Evolutionary conservation across 2,888 invertebrate species (phyloP), one percentile per base, ranked within the genome.

Genomic region (Zelleria hepariella): DNA sequence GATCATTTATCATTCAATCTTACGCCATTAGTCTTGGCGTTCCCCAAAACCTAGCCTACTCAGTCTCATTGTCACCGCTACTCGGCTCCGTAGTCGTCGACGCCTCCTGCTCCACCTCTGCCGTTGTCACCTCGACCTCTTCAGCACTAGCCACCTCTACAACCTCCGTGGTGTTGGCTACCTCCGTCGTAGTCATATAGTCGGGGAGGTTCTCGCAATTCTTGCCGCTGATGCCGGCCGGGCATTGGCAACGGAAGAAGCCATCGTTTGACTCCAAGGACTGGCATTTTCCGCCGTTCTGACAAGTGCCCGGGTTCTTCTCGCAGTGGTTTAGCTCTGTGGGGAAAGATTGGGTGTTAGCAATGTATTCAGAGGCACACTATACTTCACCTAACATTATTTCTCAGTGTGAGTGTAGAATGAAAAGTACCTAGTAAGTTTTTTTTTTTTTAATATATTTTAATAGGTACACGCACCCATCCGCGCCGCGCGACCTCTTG

Each of bases 271-370:
- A 92, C 42, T 93, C 93, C 62, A 95, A 72, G 55, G 96, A 95
- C 59, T 94, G 90, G 76, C 97, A 97, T 69, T 93, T 94, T 0
- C 94, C 95, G 3, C 92, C 94, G 75, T 97, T 96, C 75, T 92
- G 91, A 72, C 97, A 97, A 0, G 92, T 91, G 58, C 87, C 90
- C 0, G 91, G 90, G 73, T 96, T 92, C 62, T 93, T 93, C 60
- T 94, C 94, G 85, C 97, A 97, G 83, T 93, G 95, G 69, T 94
- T 95, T 59, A 96, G 83, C 73, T 94, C 96, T 95, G 83, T 52
- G 20, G n/a, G n/a, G 20, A 32, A 20, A 42, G 20, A 23, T 51
- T 18, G 3, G 5, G 18, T 51, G 3, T 51, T 8, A 4, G 21
- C 1, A 1, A 49, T 5, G 5, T n/a, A 8, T 20, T 0, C 21